These are phyloP conservation scores for Lepeophtheirus nordmannii DNA, from an alignment of 2,888 invertebrate genomes.

Conservation along the genomic window DNA sequence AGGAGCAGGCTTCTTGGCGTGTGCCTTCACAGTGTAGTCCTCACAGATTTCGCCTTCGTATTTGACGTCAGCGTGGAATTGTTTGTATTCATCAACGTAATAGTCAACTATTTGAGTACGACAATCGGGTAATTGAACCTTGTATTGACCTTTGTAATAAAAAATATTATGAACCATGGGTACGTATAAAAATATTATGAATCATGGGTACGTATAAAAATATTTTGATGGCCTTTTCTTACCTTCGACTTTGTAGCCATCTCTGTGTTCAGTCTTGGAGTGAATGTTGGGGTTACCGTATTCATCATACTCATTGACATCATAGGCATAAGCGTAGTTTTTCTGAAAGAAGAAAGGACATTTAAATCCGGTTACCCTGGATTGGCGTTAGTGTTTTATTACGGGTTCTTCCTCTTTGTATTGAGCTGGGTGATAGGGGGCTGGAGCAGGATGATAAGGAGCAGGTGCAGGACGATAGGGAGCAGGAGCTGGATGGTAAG, in stretches of 20 bases:
- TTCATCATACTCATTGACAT: constrained; percentile 24
- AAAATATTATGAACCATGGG: neutral
- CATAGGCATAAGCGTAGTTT: constrained; percentile 22
- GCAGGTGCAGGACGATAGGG: constrained; percentile 14
- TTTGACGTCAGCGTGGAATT: constrained; percentile 24
- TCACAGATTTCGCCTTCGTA: constrained; percentile 23
- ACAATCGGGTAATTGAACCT: constrained; percentile 22
- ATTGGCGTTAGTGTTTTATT: neutral
- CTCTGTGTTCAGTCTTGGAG: constrained; percentile 6
- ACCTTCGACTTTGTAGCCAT: constrained; percentile 21
- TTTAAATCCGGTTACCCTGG: no score
- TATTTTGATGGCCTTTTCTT: neutral
- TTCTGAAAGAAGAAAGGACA: neutral
- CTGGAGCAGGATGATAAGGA: constrained; percentile 22
- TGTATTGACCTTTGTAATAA: constrained; percentile 23
- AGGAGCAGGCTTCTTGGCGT: constrained; percentile 13
- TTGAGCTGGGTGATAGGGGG: constrained; percentile 11
- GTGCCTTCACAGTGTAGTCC: neutral
- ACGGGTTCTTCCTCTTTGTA: constrained; percentile 23
- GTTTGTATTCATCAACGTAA: constrained; percentile 23
- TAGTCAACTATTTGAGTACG: constrained; percentile 24
- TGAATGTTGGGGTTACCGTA: constrained; percentile 25
- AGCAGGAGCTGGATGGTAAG: constrained; percentile 17
- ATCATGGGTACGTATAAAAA: constrained; percentile 7
- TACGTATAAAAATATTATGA: neutral